These are phyloP conservation scores for Peromyscus aztecus DNA, from an alignment of 2,797 vertebrate species.

Conservation along the genomic window DNA sequence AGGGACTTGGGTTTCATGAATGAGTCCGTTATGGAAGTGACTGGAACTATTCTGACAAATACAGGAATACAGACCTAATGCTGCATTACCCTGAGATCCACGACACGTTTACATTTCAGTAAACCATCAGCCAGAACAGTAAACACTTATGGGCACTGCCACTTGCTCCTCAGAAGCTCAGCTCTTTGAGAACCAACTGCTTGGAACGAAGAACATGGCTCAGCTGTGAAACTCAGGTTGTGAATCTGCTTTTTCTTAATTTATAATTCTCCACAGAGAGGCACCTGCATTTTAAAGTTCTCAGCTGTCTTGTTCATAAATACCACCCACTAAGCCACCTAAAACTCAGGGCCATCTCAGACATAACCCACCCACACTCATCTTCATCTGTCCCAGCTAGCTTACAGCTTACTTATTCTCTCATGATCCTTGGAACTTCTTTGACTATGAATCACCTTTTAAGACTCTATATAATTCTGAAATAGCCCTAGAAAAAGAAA, in stretches of 20 bases:
- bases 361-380: background rate
- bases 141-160: background rate
- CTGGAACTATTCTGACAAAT: constrained; percentile 21
- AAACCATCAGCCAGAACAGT: constrained; percentile 19
- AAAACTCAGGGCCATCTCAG: background rate
- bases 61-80: constrained; percentile 39
- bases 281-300: constrained; percentile 32
- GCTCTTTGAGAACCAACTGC: constrained; percentile 18
- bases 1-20: background rate
- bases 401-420: background rate
- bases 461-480: background rate
- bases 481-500: constrained; percentile 2
- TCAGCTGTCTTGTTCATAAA: constrained; percentile 43
- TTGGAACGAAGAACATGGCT: constrained; percentile 30
- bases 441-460: constrained; percentile 54
- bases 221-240: constrained; percentile 59
- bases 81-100: background rate
- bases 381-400: background rate
- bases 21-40: background rate
- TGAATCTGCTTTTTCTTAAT: constrained; percentile 50
- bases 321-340: background rate
- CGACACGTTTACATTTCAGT: constrained; percentile 25
- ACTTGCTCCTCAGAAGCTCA: constrained; percentile 7
- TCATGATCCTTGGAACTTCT: background rate
- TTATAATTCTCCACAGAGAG: constrained; percentile 39